Base-by-base conservation (phyloP, 2,888 invertebrate species). In the Chrysolina oricalcia region DNA sequence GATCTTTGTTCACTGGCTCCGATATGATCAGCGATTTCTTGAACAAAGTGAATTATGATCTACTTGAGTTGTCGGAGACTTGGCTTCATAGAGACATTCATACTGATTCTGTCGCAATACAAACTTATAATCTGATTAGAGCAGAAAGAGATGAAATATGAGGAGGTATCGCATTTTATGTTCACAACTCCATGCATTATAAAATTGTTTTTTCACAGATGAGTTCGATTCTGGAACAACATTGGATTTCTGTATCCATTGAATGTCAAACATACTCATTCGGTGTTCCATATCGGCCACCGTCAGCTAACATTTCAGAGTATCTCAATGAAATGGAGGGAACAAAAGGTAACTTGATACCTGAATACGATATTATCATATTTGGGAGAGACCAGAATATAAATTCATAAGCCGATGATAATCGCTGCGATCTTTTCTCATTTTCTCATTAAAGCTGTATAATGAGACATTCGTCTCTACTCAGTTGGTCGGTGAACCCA, bases 281-380 rank as follows among this genome's bases (percentile, higher is more conserved):
- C 59, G 59, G 59, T 21, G 59, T 59, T 23, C 21, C 8, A 59
- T 59, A 59, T 59, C 59, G 63, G 4, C 63, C 63, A 13, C 63
- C 63, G 1, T 63, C 63, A 63, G 63, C 63, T 6, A 35, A 17
- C 27, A 63, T 63, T 10, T n/a, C 15, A 35, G n/a, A 15, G n/a
- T 63, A 35, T 35, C 40, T 63, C 17, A 5, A 63, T 63, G 63
- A 63, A 35, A 2, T 63, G 63, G 35, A 63, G 40, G 27, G 27
- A 27, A 63, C 35, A 9, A 10, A 27, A n/a, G n/a, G 11, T 9
- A 63, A 63, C 17, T 27, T 35, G 1, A 35, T 63, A 9, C 9
- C 63, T 17, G 15, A n/a, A 15, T 17, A 40, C 27, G 63, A 63
- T 35, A 3, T 27, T 6, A 35, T 63, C 2, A 35, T 27, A 35